Percentiles rank a stretch among this genome's conserved stretches.
phyloP scores from a whole-genome alignment of 1,140 invertebrate genomes.

The Diachasma alloeum region DNA sequence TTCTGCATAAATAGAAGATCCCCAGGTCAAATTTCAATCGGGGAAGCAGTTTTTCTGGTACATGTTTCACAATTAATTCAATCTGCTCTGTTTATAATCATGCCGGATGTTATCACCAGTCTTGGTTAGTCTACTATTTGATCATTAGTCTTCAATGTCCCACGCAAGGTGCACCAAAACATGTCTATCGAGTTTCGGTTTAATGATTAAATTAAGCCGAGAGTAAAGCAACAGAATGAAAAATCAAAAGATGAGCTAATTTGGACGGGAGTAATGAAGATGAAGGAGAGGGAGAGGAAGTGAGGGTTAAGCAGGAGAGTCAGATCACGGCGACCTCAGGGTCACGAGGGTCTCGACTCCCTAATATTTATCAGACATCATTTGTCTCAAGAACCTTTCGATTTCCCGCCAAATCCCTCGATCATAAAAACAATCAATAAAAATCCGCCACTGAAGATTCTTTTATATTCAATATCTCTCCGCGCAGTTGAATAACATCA shows the following conservation, averaged over 20 bases:
- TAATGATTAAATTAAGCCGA: neutral
- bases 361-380: no score
- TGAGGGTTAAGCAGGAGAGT: no score
- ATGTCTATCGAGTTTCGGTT: neutral
- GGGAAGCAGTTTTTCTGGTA: neutral
- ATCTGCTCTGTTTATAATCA: neutral
- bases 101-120: neutral
- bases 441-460: no score
- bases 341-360: no score
- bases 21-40: neutral
- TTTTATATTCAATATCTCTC: no score
- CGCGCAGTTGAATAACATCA: neutral
- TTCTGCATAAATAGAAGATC: neutral
- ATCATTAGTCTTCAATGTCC: neutral
- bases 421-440: no score
- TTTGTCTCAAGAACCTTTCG: no score
- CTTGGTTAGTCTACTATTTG: neutral
- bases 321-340: no score
- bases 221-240: neutral
- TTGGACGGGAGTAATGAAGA: neutral
- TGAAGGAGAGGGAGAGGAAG: no score
- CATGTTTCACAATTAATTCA: neutral
- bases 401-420: no score
- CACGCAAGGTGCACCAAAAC: neutral
- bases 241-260: neutral